phyloP scores from a whole-genome alignment of 2,888 invertebrate genomes.

The Stenodema calcarata region DNA sequence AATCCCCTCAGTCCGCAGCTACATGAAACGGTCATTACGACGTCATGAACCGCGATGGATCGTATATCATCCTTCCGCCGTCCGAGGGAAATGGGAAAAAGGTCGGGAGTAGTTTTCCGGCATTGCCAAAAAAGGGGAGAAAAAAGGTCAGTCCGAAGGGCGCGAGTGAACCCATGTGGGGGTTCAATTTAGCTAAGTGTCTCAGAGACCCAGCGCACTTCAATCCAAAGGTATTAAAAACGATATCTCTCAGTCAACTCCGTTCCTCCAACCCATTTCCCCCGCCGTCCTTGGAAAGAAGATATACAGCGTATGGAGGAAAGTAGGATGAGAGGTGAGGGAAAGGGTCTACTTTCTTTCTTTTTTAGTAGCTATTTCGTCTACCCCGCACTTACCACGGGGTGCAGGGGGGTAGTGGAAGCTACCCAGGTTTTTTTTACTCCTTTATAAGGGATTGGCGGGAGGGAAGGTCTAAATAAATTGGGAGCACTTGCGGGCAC shows the following conservation, averaged over 20 bases:
- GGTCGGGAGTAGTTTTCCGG: slow-evolving; percentile 5
- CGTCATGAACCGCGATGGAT: neutral
- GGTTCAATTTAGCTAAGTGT: slow-evolving; percentile 41
- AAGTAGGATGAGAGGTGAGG: neutral
- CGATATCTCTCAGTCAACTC: slow-evolving; percentile 42
- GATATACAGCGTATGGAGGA: slow-evolving; percentile 4
- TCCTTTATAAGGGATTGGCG: neutral
- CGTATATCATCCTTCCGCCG: neutral
- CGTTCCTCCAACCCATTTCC: neutral
- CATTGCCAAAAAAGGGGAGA: neutral
- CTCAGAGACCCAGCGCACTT: slow-evolving; percentile 20
- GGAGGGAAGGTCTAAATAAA: slow-evolving; percentile 18
- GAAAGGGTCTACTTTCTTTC: slow-evolving; percentile 6
- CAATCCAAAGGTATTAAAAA: slow-evolving; percentile 46
- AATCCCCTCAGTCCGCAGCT: neutral
- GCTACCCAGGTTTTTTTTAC: neutral
- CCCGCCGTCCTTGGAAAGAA: neutral
- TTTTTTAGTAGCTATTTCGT: slow-evolving; percentile 28
- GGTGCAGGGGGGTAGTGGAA: neutral
- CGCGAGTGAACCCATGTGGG: neutral
- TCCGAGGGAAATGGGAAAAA: neutral
- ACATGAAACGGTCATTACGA: neutral
- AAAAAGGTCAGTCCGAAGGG: slow-evolving; percentile 14
- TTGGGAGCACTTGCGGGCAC: slow-evolving; percentile 37
- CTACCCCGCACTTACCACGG: neutral